Evolutionary conservation across 2,113 vertebrate species (phyloP).

Genomic region (Mesocricetus auratus): DNA sequence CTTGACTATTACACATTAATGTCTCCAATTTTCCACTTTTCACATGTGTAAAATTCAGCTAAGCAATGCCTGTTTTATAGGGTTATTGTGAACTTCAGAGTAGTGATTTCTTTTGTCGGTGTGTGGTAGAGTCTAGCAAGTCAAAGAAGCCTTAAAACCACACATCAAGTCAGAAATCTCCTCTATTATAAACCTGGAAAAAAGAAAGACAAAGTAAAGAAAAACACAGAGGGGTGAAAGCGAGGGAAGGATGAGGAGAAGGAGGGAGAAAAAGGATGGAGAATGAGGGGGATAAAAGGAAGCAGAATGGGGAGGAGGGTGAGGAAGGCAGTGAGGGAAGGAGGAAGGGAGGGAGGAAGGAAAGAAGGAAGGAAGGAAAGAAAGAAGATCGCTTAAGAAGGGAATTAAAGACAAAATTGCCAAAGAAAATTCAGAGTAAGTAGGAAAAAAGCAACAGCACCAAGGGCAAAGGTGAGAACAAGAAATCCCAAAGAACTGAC

Average conservation of each 20-base stretch:
- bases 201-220: not conserved
- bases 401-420: conserved; percentile 6
- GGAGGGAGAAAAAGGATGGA: not conserved
- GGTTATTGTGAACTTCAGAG: not conserved
- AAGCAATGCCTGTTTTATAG: not conserved
- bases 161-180: not conserved
- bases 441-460: not conserved
- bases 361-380: too few species aligned
- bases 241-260: not conserved
- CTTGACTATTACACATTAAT: not conserved
- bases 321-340: too few species aligned
- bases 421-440: not conserved
- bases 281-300: not conserved
- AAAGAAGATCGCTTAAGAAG: not conserved
- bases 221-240: too few species aligned
- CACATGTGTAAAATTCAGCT: not conserved
- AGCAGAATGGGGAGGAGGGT: too few species aligned
- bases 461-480: not conserved
- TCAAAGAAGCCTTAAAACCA: not conserved
- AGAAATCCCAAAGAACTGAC: not conserved
- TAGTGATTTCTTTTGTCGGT: not conserved
- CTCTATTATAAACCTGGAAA: not conserved
- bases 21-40: not conserved
- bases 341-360: too few species aligned
- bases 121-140: not conserved